Evolutionary conservation across 1,140 invertebrate genomes (phyloP).

Genomic region (Drosophila parabipectinata): DNA sequence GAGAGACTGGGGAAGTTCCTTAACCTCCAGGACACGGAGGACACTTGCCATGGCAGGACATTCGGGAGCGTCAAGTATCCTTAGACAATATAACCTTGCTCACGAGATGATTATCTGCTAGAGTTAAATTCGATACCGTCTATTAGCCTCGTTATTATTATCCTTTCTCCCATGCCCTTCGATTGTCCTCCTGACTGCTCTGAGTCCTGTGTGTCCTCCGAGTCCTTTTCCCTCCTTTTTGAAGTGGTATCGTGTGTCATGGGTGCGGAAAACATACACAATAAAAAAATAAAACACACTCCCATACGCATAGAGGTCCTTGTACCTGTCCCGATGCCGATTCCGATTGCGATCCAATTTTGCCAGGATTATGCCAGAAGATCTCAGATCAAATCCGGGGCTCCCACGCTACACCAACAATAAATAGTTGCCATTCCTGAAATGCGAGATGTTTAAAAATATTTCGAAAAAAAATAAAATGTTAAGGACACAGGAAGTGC

Average conservation of each 20-base stretch:
- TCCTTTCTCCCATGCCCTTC: conserved; percentile 47
- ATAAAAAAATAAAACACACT: neutral
- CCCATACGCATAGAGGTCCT: neutral
- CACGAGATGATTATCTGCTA: conserved; percentile 80
- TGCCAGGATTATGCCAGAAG: neutral
- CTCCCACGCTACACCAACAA: conserved; percentile 61
- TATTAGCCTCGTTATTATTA: conserved; percentile 84
- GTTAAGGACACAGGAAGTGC: conserved; percentile 56
- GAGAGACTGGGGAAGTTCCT: conserved; percentile 40
- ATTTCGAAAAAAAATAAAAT: neutral
- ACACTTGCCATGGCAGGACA: conserved; percentile 55
- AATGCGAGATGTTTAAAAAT: conserved; percentile 55
- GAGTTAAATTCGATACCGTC: conserved; percentile 83
- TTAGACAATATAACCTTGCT: conserved; percentile 68
- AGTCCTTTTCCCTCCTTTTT: conserved; percentile 35
- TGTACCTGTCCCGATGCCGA: neutral
- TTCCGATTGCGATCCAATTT: neutral
- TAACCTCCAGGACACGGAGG: conserved; percentile 44
- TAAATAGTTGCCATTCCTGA: conserved; percentile 65
- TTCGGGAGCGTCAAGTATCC: conserved; percentile 68
- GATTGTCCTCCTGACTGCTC: neutral
- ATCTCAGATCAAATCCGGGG: conserved; percentile 1
- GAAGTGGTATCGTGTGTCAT: conserved; percentile 80
- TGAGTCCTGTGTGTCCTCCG: conserved; percentile 7
- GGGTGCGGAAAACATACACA: conserved; percentile 50